phyloP scores from a whole-genome alignment of 2,888 invertebrate genomes.

The Hypselothyrea guttata region DNA sequence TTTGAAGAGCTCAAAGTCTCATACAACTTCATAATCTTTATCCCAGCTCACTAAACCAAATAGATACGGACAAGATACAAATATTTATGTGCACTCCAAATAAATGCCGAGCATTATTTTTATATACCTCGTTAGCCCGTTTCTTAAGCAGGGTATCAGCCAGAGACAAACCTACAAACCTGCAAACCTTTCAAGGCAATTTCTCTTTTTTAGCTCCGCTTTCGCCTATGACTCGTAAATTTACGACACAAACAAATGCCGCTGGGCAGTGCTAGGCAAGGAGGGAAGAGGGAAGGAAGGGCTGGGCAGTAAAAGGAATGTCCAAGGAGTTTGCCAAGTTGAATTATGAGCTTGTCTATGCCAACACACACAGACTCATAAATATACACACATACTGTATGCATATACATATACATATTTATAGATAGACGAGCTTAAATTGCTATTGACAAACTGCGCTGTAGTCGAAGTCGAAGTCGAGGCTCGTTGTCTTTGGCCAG shows the following conservation, averaged over 20 bases:
- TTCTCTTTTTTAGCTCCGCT: conserved; percentile 11
- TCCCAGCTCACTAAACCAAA: no score
- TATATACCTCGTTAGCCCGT: background rate
- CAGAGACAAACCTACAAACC: conserved; percentile 28
- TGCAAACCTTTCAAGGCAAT: conserved; percentile 29
- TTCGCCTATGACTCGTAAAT: conserved; percentile 45
- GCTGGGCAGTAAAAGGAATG: conserved; percentile 20
- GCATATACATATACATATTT: conserved; percentile 23
- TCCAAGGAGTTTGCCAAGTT: conserved; percentile 47
- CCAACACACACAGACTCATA: conserved; percentile 17
- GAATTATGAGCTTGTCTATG: conserved; percentile 60
- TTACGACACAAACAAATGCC: conserved; percentile 51
- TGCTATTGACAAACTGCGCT: conserved; percentile 58
- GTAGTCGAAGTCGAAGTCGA: conserved; percentile 30
- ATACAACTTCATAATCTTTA: no score
- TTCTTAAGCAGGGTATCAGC: conserved; percentile 8
- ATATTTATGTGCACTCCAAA: no score
- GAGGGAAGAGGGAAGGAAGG: conserved; percentile 1
- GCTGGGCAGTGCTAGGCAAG: conserved; percentile 16
- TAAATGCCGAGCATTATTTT: background rate
- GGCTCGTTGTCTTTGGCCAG: background rate
- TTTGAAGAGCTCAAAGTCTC: no score
- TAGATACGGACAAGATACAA: no score
- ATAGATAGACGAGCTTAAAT: conserved; percentile 54
- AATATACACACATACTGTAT: conserved; percentile 5